Evolutionary conservation across 1,140 invertebrate species (phyloP).

Genomic region (Drosophila lini): DNA sequence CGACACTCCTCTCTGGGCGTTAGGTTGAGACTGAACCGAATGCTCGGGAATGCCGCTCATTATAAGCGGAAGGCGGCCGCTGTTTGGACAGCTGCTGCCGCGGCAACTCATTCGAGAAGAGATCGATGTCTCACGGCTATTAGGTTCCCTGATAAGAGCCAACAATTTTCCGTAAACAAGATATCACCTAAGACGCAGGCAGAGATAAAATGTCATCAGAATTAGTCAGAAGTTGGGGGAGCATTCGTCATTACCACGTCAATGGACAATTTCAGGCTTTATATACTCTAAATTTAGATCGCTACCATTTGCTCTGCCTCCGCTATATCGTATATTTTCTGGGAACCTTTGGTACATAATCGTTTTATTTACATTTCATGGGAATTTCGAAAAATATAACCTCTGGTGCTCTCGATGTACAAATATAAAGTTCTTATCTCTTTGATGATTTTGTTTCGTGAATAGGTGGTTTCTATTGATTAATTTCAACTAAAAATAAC

Average conservation of each 20-base stretch:
- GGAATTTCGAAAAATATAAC: not conserved
- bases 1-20: conserved; percentile 1
- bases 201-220: conserved; percentile 20
- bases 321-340: not conserved
- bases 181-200: conserved; percentile 2
- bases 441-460: not conserved
- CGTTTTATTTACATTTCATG: not conserved
- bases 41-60: not conserved
- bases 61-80: conserved; percentile 22
- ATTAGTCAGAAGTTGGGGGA: conserved; percentile 7
- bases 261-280: conserved; percentile 5
- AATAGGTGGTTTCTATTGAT: not conserved
- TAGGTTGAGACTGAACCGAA: conserved; percentile 20
- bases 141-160: conserved; percentile 1
- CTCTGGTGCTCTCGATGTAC: not conserved
- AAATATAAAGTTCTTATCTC: not conserved
- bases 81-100: conserved; percentile 17
- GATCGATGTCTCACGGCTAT: conserved; percentile 15
- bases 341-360: not conserved
- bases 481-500: not conserved
- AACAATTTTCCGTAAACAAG: conserved; percentile 1
- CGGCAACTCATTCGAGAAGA: not conserved
- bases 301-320: not conserved
- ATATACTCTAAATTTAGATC: not conserved
- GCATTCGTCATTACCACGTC: not conserved